These are phyloP conservation scores for Catharus bicknelli DNA, from an alignment of 2,113 vertebrate genomes.

Conservation along the genomic window DNA sequence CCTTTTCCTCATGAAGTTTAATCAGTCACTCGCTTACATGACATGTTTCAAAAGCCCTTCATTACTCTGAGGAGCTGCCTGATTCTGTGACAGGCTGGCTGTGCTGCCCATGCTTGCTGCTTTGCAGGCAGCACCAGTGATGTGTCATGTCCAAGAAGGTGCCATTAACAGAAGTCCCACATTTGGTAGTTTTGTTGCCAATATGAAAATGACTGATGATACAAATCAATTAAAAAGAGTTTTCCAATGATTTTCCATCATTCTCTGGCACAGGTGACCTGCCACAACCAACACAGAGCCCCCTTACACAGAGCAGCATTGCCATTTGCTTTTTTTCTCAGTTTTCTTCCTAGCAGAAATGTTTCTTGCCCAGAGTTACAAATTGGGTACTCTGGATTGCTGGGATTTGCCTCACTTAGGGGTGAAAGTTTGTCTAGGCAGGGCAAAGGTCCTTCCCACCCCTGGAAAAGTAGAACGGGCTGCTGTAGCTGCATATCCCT, in stretches of 20 bases:
- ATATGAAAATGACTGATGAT: neutral
- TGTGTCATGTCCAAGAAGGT: neutral
- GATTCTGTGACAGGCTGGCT: neutral
- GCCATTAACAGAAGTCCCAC: neutral
- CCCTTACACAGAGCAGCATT: neutral
- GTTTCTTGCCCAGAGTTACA: neutral
- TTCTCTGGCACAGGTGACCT: neutral
- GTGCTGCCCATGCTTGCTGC: neutral
- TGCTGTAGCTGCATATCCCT: neutral
- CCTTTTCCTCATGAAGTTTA: slow-evolving; percentile 49
- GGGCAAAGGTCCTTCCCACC: neutral
- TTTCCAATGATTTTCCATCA: neutral
- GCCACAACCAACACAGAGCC: neutral
- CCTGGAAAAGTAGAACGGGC: neutral
- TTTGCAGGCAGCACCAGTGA: neutral
- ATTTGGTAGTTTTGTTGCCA: neutral
- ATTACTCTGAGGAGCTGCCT: slow-evolving; percentile 8
- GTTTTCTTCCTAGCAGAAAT: neutral
- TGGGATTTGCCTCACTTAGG: neutral
- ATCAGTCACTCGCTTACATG: slow-evolving; percentile 43
- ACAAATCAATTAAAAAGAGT: neutral
- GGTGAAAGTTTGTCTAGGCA: neutral
- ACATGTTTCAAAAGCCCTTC: slow-evolving; percentile 52
- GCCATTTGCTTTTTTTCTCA: neutral
- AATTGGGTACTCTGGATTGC: neutral